Percentiles rank a stretch among this genome's conserved stretches.
Evolutionary conservation across 2,113 vertebrate species (phyloP).

Genomic region (Macaca mulatta): DNA sequence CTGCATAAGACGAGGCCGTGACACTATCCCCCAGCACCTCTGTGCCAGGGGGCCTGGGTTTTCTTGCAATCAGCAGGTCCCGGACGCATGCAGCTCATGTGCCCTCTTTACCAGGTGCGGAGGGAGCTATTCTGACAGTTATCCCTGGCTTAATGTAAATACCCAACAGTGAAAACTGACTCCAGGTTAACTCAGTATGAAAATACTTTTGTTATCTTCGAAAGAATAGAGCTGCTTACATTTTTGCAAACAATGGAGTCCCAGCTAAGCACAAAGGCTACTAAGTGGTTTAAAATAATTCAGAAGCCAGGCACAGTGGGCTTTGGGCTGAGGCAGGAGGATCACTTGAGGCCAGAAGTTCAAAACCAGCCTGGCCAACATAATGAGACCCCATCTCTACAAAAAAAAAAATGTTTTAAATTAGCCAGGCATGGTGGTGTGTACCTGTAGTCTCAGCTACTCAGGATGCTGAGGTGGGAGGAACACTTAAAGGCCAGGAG

Average conservation of each 20-base stretch:
- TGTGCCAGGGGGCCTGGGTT: background rate
- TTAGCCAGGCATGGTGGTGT: no score
- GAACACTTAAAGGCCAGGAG: no score
- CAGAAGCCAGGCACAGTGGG: background rate
- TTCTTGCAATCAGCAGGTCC: background rate
- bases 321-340: no score
- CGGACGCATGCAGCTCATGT: background rate
- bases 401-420: no score
- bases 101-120: background rate
- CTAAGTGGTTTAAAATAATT: background rate
- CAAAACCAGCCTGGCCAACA: no score
- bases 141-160: accelerated
- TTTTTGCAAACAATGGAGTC: background rate
- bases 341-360: no score
- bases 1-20: background rate
- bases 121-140: background rate
- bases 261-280: background rate
- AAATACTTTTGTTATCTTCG: background rate
- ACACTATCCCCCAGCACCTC: background rate
- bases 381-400: no score
- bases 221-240: background rate
- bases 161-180: background rate
- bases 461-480: no score
- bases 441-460: no score
- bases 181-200: background rate